Evolutionary conservation across 1,140 invertebrate genomes (phyloP).

Genomic region (Diabrotica undecimpunctata): DNA sequence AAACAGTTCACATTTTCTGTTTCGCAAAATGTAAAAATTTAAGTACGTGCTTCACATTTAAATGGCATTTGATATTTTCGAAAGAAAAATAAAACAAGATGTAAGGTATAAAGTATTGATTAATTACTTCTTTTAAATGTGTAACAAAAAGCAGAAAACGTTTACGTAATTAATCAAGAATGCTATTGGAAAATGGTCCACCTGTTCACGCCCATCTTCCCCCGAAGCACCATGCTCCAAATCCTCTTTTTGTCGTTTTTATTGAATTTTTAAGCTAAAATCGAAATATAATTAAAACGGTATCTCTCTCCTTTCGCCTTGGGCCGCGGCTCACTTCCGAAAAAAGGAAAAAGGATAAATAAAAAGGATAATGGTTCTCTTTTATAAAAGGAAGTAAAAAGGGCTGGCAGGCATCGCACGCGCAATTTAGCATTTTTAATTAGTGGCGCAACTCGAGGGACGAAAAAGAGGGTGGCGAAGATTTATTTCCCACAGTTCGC

Average conservation of each 20-base stretch:
- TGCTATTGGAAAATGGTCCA: no score
- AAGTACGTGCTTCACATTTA: no score
- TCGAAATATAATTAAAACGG: slow-evolving; percentile 2
- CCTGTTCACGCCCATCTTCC: no score
- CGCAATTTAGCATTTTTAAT: slow-evolving; percentile 30
- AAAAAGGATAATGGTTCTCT: slow-evolving; percentile 19
- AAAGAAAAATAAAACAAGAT: no score
- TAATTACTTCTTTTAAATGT: no score
- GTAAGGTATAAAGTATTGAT: no score
- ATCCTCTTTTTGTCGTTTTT: not conserved
- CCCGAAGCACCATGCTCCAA: no score
- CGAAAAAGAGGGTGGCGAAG: slow-evolving; percentile 37
- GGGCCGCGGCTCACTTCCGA: not conserved
- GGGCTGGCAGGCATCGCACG: slow-evolving; percentile 17
- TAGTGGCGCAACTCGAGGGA: slow-evolving; percentile 13
- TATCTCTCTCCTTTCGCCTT: not conserved
- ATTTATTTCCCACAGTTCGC: slow-evolving; percentile 23
- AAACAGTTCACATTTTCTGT: no score
- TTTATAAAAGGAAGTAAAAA: slow-evolving; percentile 21
- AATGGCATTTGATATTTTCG: no score
- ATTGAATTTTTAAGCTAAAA: slow-evolving; percentile 3
- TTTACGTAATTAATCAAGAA: no score
- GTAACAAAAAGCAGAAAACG: no score
- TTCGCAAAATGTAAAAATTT: no score
- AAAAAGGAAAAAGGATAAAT: slow-evolving; percentile 8